phyloP scores from a whole-genome alignment of 2,113 vertebrate genomes.

The Odocoileus virginianus region DNA sequence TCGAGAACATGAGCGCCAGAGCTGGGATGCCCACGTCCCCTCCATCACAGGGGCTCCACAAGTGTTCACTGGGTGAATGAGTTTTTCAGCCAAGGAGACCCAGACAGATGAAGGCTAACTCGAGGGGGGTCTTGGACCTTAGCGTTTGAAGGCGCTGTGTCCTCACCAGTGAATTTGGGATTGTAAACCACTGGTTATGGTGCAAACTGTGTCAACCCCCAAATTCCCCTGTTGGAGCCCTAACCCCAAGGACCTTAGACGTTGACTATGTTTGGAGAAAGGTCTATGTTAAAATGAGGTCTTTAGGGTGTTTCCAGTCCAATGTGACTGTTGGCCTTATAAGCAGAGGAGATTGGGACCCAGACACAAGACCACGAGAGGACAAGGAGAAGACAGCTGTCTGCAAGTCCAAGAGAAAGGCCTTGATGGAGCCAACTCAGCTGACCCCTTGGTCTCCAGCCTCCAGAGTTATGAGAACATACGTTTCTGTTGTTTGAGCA shows the following conservation, averaged over 20 bases:
- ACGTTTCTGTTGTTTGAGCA: accelerated
- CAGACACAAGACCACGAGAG: accelerated
- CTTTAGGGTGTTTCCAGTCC: neutral
- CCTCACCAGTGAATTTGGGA: neutral
- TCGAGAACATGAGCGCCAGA: accelerated
- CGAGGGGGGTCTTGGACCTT: too few species aligned
- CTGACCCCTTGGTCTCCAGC: neutral
- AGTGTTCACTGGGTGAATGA: accelerated
- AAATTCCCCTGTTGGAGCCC: too few species aligned
- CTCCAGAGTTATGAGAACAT: accelerated
- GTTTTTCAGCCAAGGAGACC: neutral
- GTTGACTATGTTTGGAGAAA: neutral
- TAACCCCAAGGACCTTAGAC: neutral
- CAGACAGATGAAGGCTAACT: accelerated
- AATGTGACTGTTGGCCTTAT: accelerated
- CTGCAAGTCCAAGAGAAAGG: neutral
- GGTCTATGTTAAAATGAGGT: neutral
- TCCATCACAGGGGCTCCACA: accelerated
- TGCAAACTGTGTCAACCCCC: neutral
- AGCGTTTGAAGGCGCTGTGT: accelerated
- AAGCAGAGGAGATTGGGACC: neutral
- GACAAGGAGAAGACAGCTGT: neutral
- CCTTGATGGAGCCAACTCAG: accelerated
- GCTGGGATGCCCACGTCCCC: accelerated
- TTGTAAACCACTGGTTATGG: accelerated